Conservation (phyloP, 2,797 vertebrate species). For the Sphenodon punctatus region DNA sequence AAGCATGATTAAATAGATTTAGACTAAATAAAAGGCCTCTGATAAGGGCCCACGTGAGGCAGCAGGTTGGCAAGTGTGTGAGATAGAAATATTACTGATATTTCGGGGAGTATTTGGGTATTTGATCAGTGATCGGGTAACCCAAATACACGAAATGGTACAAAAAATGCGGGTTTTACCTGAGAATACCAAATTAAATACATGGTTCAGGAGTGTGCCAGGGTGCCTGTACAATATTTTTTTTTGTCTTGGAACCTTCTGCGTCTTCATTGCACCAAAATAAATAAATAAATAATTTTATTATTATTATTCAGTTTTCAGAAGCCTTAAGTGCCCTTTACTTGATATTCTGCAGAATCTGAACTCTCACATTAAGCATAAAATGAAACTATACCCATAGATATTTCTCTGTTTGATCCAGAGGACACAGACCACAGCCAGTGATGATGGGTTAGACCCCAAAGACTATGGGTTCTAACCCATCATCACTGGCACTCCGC, state of each 20-base stretch:
- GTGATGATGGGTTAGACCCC: too few relatives aligned
- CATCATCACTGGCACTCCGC: too few relatives aligned
- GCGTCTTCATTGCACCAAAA: background rate
- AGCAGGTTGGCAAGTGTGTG: background rate
- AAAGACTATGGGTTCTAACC: too few relatives aligned
- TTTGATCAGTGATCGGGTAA: too few relatives aligned
- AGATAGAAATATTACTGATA: too few relatives aligned
- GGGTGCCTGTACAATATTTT: rapidly evolving
- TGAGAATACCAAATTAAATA: too few relatives aligned
- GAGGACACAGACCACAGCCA: too few relatives aligned
- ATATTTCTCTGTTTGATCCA: rapidly evolving
- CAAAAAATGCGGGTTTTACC: too few relatives aligned
- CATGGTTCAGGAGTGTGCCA: too few relatives aligned
- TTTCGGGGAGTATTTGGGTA: too few relatives aligned
- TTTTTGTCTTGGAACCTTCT: background rate
- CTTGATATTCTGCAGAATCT: background rate
- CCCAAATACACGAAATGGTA: too few relatives aligned
- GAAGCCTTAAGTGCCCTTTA: background rate
- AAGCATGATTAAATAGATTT: background rate
- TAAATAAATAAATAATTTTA: background rate
- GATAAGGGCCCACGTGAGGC: background rate
- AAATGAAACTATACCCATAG: background rate
- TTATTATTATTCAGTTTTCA: background rate
- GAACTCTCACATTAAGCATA: background rate
- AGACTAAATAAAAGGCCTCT: background rate